phyloP scores from a whole-genome alignment of 2,797 vertebrate species.

The Poecile montanus region DNA sequence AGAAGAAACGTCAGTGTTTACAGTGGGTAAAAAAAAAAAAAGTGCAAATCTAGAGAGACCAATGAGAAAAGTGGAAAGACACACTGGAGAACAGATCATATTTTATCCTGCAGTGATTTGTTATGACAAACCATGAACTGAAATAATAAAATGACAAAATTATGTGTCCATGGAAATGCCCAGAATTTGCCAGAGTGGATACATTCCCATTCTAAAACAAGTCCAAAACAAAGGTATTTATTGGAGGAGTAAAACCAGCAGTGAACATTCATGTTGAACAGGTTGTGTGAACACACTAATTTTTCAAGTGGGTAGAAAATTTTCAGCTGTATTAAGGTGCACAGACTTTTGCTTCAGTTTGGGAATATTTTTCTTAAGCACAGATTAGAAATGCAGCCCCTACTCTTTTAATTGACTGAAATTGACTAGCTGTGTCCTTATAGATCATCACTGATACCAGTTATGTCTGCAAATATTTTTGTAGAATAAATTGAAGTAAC shows the following conservation, averaged over 20 bases:
- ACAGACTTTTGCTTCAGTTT: neutral
- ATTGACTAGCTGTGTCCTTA: neutral
- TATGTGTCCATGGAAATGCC: neutral
- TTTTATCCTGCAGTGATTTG: neutral
- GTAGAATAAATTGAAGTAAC: neutral
- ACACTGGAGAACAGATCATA: neutral
- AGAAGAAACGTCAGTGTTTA: neutral
- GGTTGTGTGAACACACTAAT: neutral
- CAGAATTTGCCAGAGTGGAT: neutral
- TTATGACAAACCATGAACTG: neutral
- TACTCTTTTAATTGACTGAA: neutral
- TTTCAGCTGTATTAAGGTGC: neutral
- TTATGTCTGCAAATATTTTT: neutral
- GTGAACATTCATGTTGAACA: neutral
- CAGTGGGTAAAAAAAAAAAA: neutral
- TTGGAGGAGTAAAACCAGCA: neutral
- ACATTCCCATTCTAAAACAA: neutral
- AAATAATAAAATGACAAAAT: neutral
- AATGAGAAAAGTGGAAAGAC: neutral
- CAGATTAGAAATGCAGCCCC: neutral
- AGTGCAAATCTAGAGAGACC: neutral
- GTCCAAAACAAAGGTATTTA: neutral
- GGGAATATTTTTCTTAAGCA: neutral
- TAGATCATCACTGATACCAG: neutral
- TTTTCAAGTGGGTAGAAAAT: neutral